phyloP scores from a whole-genome alignment of 2,797 vertebrate genomes.

The Bothrops alternatus region DNA sequence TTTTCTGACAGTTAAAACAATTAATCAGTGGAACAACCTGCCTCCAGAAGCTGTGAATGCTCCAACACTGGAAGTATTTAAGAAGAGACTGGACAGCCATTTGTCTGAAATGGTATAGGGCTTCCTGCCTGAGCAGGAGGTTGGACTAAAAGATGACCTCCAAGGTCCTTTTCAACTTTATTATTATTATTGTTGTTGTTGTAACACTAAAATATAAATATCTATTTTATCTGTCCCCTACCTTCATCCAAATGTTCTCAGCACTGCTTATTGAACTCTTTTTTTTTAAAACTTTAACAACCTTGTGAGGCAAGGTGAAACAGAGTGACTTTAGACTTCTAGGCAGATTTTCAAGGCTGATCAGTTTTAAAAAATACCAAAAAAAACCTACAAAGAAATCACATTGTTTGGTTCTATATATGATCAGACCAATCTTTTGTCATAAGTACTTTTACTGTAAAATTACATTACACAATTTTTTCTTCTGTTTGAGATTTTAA shows the following conservation, averaged over 20 bases:
- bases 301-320: neutral
- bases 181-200: neutral
- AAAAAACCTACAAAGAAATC: neutral
- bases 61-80: too few species aligned
- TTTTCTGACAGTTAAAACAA: too few species aligned
- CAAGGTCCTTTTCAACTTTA: too few species aligned
- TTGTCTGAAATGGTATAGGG: too few species aligned
- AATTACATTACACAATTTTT: neutral
- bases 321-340: neutral
- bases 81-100: too few species aligned
- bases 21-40: too few species aligned
- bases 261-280: neutral
- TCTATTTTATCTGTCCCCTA: neutral
- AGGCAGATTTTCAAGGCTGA: neutral
- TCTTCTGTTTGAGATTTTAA: neutral
- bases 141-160: too few species aligned
- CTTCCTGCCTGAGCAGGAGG: too few species aligned
- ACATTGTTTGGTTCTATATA: neutral
- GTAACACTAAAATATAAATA: neutral
- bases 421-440: neutral
- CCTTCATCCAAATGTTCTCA: neutral
- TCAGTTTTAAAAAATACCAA: neutral
- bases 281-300: neutral
- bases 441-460: neutral
- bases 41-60: too few species aligned